Conservation (phyloP, 1,140 invertebrate genomes). For the Coptotermes formosanus region DNA sequence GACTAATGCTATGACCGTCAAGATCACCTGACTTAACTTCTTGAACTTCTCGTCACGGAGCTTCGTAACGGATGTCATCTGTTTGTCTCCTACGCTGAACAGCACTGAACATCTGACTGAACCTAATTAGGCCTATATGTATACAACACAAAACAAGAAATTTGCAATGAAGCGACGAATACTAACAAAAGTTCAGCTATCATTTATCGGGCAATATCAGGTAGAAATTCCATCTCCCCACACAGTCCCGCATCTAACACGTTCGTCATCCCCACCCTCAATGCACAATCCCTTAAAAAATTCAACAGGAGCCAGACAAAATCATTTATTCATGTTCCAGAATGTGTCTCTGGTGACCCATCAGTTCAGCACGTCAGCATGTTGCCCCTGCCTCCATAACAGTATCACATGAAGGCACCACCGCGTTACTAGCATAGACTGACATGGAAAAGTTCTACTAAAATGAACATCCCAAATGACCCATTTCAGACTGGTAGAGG, state of each 20-base stretch:
- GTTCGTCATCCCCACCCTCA: background rate
- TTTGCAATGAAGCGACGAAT: too few species aligned
- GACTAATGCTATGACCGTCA: too few species aligned
- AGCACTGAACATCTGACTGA: too few species aligned
- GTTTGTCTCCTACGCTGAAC: too few species aligned
- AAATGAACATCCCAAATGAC: background rate
- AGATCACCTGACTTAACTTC: too few species aligned
- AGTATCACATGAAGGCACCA: background rate
- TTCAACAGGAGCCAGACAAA: background rate
- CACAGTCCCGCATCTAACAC: background rate
- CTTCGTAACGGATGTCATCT: too few species aligned
- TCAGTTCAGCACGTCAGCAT: constrained; percentile 10
- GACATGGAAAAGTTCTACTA: background rate
- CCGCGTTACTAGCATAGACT: background rate
- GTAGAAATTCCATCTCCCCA: too few species aligned
- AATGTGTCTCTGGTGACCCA: constrained; percentile 22
- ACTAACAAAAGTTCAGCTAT: too few species aligned
- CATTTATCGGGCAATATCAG: too few species aligned
- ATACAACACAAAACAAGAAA: too few species aligned
- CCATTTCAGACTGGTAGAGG: background rate
- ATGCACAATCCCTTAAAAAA: background rate
- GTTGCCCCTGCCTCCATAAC: background rate
- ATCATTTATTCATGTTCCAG: constrained; percentile 23
- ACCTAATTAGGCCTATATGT: too few species aligned
- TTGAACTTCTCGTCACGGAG: too few species aligned